These are phyloP conservation scores for Rhea pennata DNA, from an alignment of 2,113 vertebrate genomes.

Conservation along the genomic window DNA sequence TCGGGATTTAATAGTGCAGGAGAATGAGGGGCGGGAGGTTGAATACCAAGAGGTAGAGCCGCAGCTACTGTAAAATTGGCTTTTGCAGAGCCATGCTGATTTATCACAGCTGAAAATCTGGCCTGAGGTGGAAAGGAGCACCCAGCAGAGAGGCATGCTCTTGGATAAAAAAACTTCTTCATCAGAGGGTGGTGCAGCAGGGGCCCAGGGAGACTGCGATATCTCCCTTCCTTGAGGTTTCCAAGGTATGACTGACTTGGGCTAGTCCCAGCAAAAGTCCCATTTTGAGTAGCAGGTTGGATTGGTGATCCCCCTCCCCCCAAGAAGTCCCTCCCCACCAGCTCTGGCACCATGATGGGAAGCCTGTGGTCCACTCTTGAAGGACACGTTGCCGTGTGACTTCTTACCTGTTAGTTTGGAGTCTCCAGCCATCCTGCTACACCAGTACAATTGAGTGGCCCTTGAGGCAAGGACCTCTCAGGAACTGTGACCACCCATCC, in stretches of 20 bases:
- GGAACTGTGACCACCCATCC: not conserved
- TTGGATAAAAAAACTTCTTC: not conserved
- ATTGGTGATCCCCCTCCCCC: not conserved
- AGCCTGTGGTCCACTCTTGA: not conserved
- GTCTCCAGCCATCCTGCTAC: not conserved
- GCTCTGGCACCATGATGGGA: rapidly evolving
- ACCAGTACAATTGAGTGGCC: rapidly evolving
- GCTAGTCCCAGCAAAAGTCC: not conserved
- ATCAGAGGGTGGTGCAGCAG: not conserved
- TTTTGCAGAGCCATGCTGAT: not conserved
- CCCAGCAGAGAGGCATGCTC: not conserved
- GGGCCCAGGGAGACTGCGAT: not conserved
- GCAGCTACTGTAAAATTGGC: not conserved
- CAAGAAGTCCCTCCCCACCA: not conserved
- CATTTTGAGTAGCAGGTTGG: not conserved
- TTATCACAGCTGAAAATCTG: not conserved
- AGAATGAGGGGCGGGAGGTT: not conserved
- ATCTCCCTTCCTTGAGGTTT: not conserved
- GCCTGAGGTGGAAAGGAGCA: not conserved
- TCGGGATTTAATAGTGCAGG: not conserved
- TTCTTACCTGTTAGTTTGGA: not conserved
- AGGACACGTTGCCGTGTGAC: not conserved
- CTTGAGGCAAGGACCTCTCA: not conserved
- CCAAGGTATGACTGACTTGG: not conserved
- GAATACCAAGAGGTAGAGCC: not conserved